phyloP scores from a whole-genome alignment of 2,888 invertebrate species.

The Stenotaenia linearis region DNA sequence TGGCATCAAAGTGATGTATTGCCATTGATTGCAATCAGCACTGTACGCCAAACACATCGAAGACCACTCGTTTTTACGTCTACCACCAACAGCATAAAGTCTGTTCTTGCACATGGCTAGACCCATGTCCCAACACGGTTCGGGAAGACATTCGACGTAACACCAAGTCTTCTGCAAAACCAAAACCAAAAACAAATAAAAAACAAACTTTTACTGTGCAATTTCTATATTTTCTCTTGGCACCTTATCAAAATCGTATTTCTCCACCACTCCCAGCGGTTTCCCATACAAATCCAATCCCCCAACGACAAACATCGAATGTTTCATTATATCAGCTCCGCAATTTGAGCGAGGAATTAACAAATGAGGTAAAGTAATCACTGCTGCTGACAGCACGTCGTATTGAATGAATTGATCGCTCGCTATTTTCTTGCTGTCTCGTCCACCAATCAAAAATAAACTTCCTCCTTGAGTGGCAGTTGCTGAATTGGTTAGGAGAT shows the following conservation, averaged over 20 bases:
- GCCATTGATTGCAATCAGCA: not conserved
- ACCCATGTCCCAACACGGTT: conserved; percentile 30
- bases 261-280: not conserved
- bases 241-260: not conserved
- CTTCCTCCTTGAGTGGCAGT: not conserved
- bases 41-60: not conserved
- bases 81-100: conserved; percentile 8
- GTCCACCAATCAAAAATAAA: conserved; percentile 17
- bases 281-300: not conserved
- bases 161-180: not conserved
- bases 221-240: not conserved
- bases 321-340: not conserved
- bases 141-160: not conserved
- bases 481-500: not conserved
- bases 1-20: not conserved
- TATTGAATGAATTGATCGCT: not conserved
- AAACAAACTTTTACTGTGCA: not conserved
- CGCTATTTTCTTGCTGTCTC: not conserved
- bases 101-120: not conserved
- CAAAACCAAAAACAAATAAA: not conserved
- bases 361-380: not conserved
- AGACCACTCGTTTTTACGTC: conserved; percentile 22
- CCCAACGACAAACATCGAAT: not conserved
- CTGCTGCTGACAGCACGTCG: not conserved
- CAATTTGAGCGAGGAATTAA: not conserved